Conservation (phyloP, 2,797 vertebrate species). For the Brotula barbata region DNA sequence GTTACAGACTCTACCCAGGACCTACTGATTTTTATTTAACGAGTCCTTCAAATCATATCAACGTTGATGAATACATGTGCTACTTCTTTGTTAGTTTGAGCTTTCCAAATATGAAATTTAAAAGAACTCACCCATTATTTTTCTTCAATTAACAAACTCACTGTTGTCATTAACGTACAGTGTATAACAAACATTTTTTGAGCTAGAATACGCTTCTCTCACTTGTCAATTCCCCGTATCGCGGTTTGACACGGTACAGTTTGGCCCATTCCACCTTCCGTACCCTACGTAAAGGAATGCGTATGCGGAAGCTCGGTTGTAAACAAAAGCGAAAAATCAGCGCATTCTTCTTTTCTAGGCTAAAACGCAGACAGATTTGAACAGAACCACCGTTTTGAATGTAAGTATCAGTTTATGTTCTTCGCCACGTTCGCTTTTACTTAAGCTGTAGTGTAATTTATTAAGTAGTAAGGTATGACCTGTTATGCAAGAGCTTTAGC, state of each 20-base stretch:
- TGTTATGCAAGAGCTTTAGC: conserved; percentile 51
- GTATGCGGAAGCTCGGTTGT: conserved; percentile 65
- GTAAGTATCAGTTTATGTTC: conserved; percentile 19
- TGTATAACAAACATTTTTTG: too few relatives aligned
- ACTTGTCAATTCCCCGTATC: too few relatives aligned
- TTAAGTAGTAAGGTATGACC: background rate
- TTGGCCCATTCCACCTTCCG: conserved; percentile 38
- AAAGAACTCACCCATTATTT: too few relatives aligned
- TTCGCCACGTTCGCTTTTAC: fast-evolving
- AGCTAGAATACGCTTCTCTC: too few relatives aligned
- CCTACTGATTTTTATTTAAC: too few relatives aligned
- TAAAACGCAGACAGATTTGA: background rate
- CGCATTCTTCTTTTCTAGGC: conserved; percentile 6
- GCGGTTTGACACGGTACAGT: background rate
- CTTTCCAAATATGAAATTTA: too few relatives aligned
- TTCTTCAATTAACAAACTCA: too few relatives aligned
- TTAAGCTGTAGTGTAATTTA: background rate
- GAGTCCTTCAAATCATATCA: too few relatives aligned
- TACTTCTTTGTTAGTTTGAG: too few relatives aligned
- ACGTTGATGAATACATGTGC: too few relatives aligned
- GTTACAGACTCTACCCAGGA: too few relatives aligned
- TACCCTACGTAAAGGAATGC: conserved; percentile 31
- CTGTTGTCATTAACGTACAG: too few relatives aligned
- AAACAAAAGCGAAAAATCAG: conserved; percentile 65
- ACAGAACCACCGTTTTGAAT: conserved; percentile 1